Percentiles rank a stretch among this genome's conserved stretches.
phyloP scores from a whole-genome alignment of 92 coral and sea anemone genomes.

The Ricordea florida region DNA sequence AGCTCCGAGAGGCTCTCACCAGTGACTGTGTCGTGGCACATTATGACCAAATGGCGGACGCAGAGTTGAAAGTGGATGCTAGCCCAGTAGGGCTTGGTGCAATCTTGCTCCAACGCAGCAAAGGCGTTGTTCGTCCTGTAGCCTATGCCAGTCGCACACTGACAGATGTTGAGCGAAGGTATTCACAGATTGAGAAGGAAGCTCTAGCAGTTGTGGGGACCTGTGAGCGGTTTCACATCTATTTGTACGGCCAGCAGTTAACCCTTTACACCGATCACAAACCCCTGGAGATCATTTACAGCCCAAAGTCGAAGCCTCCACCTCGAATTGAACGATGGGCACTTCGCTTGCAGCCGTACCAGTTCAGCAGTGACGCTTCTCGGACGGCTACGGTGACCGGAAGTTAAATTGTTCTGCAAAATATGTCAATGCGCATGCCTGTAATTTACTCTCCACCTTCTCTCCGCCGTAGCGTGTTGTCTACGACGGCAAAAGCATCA shows the following conservation, averaged over 20 bases:
- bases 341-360: constrained; percentile 30
- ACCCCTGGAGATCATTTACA: background rate
- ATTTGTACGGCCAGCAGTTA: background rate
- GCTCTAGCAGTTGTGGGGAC: constrained; percentile 44
- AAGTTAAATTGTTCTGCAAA: no score
- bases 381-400: no score
- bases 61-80: constrained; percentile 18
- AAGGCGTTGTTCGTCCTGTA: background rate
- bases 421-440: no score
- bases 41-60: constrained; percentile 4
- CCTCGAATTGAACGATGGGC: constrained; percentile 46
- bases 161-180: constrained; percentile 8
- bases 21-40: background rate
- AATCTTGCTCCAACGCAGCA: constrained; percentile 1
- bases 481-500: no score
- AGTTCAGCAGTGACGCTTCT: no score
- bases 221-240: constrained; percentile 20
- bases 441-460: no score
- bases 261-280: background rate
- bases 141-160: constrained; percentile 51
- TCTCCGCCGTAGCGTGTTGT: no score
- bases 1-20: constrained; percentile 11
- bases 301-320: constrained; percentile 28
- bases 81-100: constrained; percentile 36
- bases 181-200: constrained; percentile 1